Evolutionary conservation across 37 sponge, comb jelly and placozoan genomes (phyloP).

Genomic region (Lycopodina hypogea): DNA sequence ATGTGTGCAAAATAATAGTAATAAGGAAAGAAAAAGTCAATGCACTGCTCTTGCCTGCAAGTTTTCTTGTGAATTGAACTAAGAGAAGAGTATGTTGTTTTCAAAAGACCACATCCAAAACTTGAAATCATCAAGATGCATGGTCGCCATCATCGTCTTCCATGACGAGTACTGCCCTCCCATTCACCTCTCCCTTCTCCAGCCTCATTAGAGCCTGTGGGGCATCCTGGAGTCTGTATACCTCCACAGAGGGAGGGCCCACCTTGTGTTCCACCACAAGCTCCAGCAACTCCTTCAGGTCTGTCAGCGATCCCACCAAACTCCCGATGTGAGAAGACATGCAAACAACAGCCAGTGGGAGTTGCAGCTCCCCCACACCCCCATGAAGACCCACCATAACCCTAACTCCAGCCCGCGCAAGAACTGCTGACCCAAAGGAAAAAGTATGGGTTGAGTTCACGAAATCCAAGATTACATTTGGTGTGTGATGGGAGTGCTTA

Average conservation of each 20-base stretch:
- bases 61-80: no score
- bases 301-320: conserved; percentile 13
- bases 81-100: no score
- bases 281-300: conserved; percentile 15
- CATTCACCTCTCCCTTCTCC: conserved; percentile 16
- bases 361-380: conserved; percentile 25
- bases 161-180: conserved; percentile 28
- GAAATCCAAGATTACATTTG: conserved; percentile 36
- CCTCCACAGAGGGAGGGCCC: background rate
- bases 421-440: background rate
- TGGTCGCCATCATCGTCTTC: background rate
- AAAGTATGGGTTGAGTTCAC: conserved; percentile 47
- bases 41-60: no score
- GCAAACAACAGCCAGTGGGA: conserved; percentile 22
- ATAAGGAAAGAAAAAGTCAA: no score
- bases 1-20: no score
- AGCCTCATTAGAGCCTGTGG: conserved; percentile 14
- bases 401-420: conserved; percentile 12
- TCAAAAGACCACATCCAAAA: no score
- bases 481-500: background rate
- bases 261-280: conserved; percentile 13
- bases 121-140: no score
- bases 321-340: conserved; percentile 4
- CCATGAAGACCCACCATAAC: conserved; percentile 49
- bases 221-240: conserved; percentile 14